A percentile compares a stretch with the other conserved stretches of the same genome.
phyloP scores from a whole-genome alignment of 2,797 vertebrate genomes.

The Leptoclinus maculatus region DNA sequence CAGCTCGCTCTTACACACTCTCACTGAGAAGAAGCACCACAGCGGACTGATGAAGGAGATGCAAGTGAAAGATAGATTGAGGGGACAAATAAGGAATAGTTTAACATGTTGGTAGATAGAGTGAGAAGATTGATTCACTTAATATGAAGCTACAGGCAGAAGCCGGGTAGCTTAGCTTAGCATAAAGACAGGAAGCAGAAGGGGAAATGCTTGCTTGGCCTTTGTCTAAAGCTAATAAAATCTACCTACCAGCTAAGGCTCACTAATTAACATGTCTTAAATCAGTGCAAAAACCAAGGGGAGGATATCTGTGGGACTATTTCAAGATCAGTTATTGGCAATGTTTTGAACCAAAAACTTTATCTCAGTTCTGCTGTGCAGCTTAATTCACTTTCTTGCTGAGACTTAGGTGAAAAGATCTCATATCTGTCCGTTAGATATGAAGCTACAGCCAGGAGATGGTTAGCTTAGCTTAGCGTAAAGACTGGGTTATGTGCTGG shows the following conservation, averaged over 20 bases:
- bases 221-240: not conserved
- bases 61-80: not conserved
- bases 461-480: not conserved
- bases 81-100: not conserved
- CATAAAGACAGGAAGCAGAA: not conserved
- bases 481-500: too few species aligned
- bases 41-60: not conserved
- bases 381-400: not conserved
- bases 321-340: not conserved
- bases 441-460: not conserved
- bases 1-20: slow-evolving; percentile 28
- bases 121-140: not conserved
- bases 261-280: not conserved
- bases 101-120: not conserved
- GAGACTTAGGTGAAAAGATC: not conserved
- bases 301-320: not conserved
- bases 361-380: not conserved
- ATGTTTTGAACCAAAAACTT: not conserved
- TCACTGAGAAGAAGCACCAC: slow-evolving; percentile 10
- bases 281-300: too few species aligned
- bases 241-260: not conserved
- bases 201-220: not conserved
- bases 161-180: not conserved
- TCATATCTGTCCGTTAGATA: not conserved
- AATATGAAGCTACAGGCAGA: not conserved